Conservation (phyloP, 2,113 vertebrate genomes). For the Lipophrys pholis region DNA sequence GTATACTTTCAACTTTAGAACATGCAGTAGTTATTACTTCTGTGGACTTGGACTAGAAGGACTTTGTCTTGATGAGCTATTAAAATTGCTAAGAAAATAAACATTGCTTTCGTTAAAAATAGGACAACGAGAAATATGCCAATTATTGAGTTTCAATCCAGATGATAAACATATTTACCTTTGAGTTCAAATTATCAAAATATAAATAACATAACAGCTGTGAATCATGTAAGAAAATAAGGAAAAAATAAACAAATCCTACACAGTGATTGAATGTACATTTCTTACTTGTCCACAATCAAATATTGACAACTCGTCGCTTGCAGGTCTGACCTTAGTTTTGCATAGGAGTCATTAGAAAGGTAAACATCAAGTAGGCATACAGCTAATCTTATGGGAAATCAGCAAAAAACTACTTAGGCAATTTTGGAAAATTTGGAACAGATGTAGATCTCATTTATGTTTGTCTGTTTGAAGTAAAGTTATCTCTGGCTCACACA, state of each 20-base stretch:
- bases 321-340: no score
- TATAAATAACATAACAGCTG: no score
- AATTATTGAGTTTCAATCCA: no score
- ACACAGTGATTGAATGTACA: no score
- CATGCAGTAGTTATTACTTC: neutral
- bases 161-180: no score
- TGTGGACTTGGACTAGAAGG: neutral
- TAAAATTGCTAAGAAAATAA: neutral
- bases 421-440: slow-evolving; percentile 23
- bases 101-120: no score
- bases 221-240: no score
- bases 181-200: no score
- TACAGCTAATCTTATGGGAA: slow-evolving; percentile 16
- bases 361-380: slow-evolving; percentile 17
- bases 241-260: no score
- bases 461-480: slow-evolving; percentile 10
- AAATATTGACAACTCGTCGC: no score
- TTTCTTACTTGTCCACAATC: no score
- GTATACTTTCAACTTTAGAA: neutral
- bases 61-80: neutral
- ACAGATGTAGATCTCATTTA: slow-evolving; percentile 7
- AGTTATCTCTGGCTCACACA: slow-evolving; percentile 22
- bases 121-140: no score
- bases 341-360: neutral
- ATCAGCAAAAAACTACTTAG: slow-evolving; percentile 18